Base-by-base conservation (phyloP, 2,888 invertebrate genomes). In the Baccha elongata region DNA sequence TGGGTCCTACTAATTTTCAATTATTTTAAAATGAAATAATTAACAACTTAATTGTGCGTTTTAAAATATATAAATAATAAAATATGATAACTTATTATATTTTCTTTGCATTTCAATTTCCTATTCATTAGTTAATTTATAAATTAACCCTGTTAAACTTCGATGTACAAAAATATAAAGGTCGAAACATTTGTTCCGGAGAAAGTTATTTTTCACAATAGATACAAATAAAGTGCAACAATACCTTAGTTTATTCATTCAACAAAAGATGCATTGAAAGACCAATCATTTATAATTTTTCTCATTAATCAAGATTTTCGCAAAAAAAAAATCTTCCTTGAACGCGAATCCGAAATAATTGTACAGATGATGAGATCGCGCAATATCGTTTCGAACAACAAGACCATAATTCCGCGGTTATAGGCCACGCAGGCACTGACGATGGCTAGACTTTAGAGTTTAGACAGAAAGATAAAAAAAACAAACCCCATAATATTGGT, bases 271-370 rank as follows among this genome's bases (percentile, higher is more conserved):
- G 6, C 81, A 71, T 71, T 81, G 60, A 81, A 81, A 67, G 67
- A 40, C 60, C 65, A 69, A 81, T 81, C 75, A 67, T 53, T 76
- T 75, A 67, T 71, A 81, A 81, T 71, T 75, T 83, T 78, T 62
- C 76, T 76, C 83, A 83, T 83, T 83, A 83, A 83, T 83, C 83
- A 83, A 72, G 67, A 69, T 79, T 74, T 71, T 35, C 46, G 40
- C 29, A 10, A 37, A 21, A 48, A 19, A 23, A 50, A 50, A 67
- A 40, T 55, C 65, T 74, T 75, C 65, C 58, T 42, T 23, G 37
- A 23, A 67, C 37, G 58, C 21, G 71, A 65, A 52, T 32, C 35
- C 35, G 35, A 29, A 13, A 17, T 55, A 69, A 69, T n/a, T 44
- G 46, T 35, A n/a, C n/a, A 35, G 55, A 44, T 53, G 29, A 15